These are phyloP conservation scores for Meiosimyza decipiens DNA, from an alignment of 2,888 invertebrate genomes.

Conservation along the genomic window DNA sequence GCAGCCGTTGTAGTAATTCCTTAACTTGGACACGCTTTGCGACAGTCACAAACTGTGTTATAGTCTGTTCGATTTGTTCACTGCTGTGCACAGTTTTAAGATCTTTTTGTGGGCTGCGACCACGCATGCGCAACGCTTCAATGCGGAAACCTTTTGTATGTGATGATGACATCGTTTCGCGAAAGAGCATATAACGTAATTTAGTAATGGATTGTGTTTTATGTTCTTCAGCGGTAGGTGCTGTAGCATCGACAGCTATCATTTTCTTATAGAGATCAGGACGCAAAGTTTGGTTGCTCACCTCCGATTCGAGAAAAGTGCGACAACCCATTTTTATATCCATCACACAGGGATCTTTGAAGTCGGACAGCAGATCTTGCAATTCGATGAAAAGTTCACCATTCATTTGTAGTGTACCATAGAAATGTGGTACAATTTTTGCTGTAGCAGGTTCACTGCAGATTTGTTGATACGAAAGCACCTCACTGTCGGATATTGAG, in stretches of 20 bases:
- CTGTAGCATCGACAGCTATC: conserved; percentile 88
- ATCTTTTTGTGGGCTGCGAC: conserved; percentile 85
- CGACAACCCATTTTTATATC: conserved; percentile 97
- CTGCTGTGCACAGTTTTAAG: conserved; percentile 86
- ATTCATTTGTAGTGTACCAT: conserved; percentile 80
- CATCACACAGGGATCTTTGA: conserved; percentile 93
- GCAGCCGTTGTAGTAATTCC: conserved; percentile 78
- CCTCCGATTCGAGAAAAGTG: conserved; percentile 96
- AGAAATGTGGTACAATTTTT: conserved; percentile 82
- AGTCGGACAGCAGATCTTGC: conserved; percentile 91
- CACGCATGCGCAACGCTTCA: conserved; percentile 91
- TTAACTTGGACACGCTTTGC: conserved; percentile 73
- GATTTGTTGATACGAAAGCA: conserved; percentile 82
- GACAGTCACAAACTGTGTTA: conserved; percentile 79
- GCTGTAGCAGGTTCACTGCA: conserved; percentile 74
- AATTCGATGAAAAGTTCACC: conserved; percentile 91
- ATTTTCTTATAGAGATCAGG: conserved; percentile 95
- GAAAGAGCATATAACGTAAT: conserved; percentile 95
- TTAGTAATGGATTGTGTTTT: conserved; percentile 88
- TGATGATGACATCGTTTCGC: conserved; percentile 93
- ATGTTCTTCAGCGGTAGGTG: conserved; percentile 88
- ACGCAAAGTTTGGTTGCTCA: conserved; percentile 85
- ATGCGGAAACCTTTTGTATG: conserved; percentile 94
- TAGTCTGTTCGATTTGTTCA: conserved; percentile 78
- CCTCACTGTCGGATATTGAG: conserved; percentile 78